phyloP scores from a whole-genome alignment of 2,888 invertebrate species.

The Diogma glabrata region DNA sequence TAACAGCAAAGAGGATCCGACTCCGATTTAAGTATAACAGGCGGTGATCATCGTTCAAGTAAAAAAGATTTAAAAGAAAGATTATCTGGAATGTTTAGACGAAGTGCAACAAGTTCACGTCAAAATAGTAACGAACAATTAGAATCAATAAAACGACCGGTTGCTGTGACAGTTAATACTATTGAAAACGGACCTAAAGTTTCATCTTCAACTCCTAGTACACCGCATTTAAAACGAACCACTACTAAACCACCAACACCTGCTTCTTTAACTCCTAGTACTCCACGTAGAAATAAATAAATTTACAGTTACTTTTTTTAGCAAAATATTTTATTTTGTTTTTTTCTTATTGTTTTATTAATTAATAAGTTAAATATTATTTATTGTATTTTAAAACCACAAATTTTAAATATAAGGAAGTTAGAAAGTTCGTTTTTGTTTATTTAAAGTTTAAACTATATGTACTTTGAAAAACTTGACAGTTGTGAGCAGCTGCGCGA shows the following conservation, averaged over 20 bases:
- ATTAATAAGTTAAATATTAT: no score
- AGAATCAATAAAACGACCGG: slow-evolving; percentile 39
- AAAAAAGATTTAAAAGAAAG: slow-evolving; percentile 70
- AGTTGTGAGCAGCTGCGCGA: no score
- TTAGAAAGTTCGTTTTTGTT: no score
- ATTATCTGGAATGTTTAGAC: slow-evolving; percentile 72
- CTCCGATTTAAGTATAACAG: slow-evolving; percentile 56
- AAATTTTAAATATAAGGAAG: no score
- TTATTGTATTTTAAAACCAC: no score
- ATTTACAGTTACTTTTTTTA: no score
- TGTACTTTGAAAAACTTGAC: no score
- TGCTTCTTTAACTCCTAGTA: slow-evolving; percentile 1
- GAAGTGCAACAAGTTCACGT: slow-evolving; percentile 49
- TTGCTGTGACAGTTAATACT: slow-evolving; percentile 34
- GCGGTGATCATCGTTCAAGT: slow-evolving; percentile 48
- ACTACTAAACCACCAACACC: slow-evolving; percentile 4
- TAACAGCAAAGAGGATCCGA: slow-evolving; percentile 47
- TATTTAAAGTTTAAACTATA: no score
- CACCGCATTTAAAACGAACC: slow-evolving; percentile 3
- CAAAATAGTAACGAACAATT: slow-evolving; percentile 45
- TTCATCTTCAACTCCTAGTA: background rate
- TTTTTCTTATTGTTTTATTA: no score
- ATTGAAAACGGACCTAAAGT: slow-evolving; percentile 1
- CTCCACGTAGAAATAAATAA: slow-evolving; percentile 3
- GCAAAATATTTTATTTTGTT: no score